These are phyloP conservation scores for Musca domestica DNA, from an alignment of 1,140 invertebrate genomes.

Conservation along the genomic window DNA sequence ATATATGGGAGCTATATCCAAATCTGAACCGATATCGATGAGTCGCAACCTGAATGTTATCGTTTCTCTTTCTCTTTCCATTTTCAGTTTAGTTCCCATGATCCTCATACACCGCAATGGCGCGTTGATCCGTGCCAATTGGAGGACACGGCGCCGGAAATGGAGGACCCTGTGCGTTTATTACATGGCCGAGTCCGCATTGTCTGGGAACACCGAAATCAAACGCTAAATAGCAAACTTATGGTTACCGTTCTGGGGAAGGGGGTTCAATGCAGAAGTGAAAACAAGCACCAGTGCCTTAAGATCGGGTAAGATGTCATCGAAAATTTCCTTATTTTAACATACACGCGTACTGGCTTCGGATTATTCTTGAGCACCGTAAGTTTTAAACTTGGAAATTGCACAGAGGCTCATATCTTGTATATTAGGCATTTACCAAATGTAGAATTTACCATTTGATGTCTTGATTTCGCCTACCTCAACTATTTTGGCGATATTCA, in stretches of 20 bases:
- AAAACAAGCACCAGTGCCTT: constrained; percentile 45
- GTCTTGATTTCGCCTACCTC: too few relatives aligned
- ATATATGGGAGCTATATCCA: too few relatives aligned
- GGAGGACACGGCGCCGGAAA: constrained; percentile 44
- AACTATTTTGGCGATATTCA: too few relatives aligned
- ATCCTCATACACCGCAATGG: constrained; percentile 50
- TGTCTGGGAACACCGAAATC: constrained; percentile 45
- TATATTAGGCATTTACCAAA: too few relatives aligned
- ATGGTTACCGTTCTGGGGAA: constrained; percentile 51
- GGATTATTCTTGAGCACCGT: too few relatives aligned
- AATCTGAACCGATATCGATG: too few relatives aligned
- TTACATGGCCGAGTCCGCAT: constrained; percentile 48
- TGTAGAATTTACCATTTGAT: too few relatives aligned
- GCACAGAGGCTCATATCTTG: too few relatives aligned
- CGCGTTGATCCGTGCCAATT: constrained; percentile 50
- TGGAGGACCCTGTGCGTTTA: constrained; percentile 49
- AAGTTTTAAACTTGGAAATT: too few relatives aligned
- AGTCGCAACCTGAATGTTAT: too few relatives aligned
- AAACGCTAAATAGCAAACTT: constrained; percentile 46
- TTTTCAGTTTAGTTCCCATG: constrained; percentile 47
- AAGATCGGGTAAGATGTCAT: constrained; percentile 43
- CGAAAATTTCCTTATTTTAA: too few relatives aligned
- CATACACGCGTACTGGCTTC: too few relatives aligned
- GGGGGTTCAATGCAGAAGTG: constrained; percentile 46
- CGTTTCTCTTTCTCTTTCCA: constrained; percentile 8